Evolutionary conservation across 2,113 vertebrate genomes (phyloP).

Genomic region (Ranitomeya imitator): DNA sequence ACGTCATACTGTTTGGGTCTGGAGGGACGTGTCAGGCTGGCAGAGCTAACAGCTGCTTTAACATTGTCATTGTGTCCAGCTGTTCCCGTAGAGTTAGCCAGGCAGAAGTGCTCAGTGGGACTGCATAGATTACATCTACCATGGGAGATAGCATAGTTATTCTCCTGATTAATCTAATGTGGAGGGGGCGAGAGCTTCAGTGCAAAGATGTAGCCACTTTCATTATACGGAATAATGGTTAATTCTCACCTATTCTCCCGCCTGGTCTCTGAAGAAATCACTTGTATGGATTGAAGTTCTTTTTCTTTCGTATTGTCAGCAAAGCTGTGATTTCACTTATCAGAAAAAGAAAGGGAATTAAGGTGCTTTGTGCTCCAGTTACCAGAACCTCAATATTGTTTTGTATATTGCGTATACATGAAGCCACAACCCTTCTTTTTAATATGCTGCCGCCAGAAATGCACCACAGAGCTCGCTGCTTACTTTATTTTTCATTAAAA

Average conservation of each 20-base stretch:
- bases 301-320: slow-evolving; percentile 68
- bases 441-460: background rate
- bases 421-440: background rate
- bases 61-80: slow-evolving; percentile 60
- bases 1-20: slow-evolving; percentile 57
- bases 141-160: slow-evolving; percentile 66
- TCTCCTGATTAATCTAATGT: slow-evolving; percentile 67
- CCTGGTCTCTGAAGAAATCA: slow-evolving; percentile 62
- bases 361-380: slow-evolving; percentile 73
- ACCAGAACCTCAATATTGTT: slow-evolving; percentile 60
- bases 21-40: slow-evolving; percentile 57
- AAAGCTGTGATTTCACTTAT: slow-evolving; percentile 68
- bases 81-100: slow-evolving; percentile 60
- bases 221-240: slow-evolving; percentile 71
- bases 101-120: slow-evolving; percentile 39
- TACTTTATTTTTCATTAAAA: background rate
- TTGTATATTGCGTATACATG: slow-evolving; percentile 59
- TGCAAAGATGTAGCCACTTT: slow-evolving; percentile 62
- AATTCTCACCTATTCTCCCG: slow-evolving; percentile 67
- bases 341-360: slow-evolving; percentile 70
- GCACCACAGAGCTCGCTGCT: background rate
- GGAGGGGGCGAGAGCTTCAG: slow-evolving; percentile 63
- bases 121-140: slow-evolving; percentile 59
- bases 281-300: slow-evolving; percentile 64
- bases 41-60: slow-evolving; percentile 60